A percentile compares a stretch with the other conserved stretches of the same genome.
These are phyloP conservation scores for Drosophila cognata DNA, from an alignment of 2,888 invertebrate genomes.

Conservation along the genomic window DNA sequence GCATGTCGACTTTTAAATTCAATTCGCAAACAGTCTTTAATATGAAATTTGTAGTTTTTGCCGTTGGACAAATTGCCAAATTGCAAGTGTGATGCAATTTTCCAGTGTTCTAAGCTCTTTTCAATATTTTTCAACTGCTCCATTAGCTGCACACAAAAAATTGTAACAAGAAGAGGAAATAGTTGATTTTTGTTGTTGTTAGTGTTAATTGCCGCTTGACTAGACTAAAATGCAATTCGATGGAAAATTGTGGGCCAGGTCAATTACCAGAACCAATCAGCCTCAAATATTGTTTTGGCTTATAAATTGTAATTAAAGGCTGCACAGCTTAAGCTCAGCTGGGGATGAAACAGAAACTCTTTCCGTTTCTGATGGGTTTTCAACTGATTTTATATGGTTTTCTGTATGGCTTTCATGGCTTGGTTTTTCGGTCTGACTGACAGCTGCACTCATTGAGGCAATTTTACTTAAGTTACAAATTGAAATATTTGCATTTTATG, in stretches of 20 bases:
- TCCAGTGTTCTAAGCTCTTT: constrained; percentile 20
- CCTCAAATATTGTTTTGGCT: constrained; percentile 58
- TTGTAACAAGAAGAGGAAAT: background rate
- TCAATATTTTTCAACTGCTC: constrained; percentile 19
- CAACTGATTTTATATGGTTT: background rate
- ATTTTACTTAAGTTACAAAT: constrained; percentile 83
- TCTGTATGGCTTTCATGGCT: background rate
- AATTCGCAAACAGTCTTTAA: background rate
- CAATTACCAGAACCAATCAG: constrained; percentile 73
- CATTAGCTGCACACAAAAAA: constrained; percentile 29
- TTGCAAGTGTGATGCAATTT: constrained; percentile 24
- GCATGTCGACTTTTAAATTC: background rate
- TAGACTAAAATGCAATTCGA: constrained; percentile 36
- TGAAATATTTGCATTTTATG: constrained; percentile 84
- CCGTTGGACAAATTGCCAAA: background rate
- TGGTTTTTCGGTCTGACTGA: constrained; percentile 63
- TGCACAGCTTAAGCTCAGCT: background rate
- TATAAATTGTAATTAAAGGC: constrained; percentile 29
- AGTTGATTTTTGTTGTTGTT: constrained; percentile 7
- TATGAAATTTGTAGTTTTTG: background rate
- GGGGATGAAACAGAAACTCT: background rate
- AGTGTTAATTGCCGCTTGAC: constrained; percentile 63
- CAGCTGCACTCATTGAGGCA: constrained; percentile 82
- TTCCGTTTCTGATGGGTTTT: background rate
- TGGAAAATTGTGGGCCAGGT: constrained; percentile 23